Evolutionary conservation across 2,113 vertebrate species (phyloP).

Genomic region (Nettapus auritus): DNA sequence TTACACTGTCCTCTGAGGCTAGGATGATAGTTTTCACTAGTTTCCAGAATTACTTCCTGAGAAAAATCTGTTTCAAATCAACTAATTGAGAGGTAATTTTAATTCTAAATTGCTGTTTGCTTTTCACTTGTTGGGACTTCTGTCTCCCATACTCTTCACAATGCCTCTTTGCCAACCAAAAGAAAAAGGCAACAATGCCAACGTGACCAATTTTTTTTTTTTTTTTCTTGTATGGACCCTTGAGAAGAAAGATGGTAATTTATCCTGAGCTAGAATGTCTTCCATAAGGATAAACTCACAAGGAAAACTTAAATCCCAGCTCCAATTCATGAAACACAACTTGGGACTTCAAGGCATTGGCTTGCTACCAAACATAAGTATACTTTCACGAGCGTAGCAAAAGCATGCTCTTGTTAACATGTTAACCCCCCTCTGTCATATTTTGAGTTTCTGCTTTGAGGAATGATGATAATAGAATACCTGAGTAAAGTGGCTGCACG

Average conservation of each 20-base stretch:
- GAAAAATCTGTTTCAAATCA: not conserved
- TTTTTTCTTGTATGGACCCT: not conserved
- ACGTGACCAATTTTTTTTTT: accelerated
- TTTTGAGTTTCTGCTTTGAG: not conserved
- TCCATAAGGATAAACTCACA: not conserved
- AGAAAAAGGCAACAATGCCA: not conserved
- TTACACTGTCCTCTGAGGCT: not conserved
- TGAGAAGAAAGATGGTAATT: not conserved
- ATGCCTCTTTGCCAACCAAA: not conserved
- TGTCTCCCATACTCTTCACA: not conserved
- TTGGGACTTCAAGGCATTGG: not conserved
- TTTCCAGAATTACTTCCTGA: not conserved
- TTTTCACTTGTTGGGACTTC: not conserved
- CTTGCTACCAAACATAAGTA: not conserved
- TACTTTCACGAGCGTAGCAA: not conserved
- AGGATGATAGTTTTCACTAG: not conserved
- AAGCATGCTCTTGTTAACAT: not conserved
- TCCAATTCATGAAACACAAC: not conserved
- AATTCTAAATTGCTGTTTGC: not conserved
- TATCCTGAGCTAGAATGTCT: not conserved
- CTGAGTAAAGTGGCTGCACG: not conserved
- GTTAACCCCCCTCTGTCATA: not conserved
- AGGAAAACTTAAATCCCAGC: not conserved
- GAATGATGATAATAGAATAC: not conserved
- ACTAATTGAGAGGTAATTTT: not conserved